Evolutionary conservation across 2,797 vertebrate genomes (phyloP).

Genomic region (Oreochromis mossambicus): DNA sequence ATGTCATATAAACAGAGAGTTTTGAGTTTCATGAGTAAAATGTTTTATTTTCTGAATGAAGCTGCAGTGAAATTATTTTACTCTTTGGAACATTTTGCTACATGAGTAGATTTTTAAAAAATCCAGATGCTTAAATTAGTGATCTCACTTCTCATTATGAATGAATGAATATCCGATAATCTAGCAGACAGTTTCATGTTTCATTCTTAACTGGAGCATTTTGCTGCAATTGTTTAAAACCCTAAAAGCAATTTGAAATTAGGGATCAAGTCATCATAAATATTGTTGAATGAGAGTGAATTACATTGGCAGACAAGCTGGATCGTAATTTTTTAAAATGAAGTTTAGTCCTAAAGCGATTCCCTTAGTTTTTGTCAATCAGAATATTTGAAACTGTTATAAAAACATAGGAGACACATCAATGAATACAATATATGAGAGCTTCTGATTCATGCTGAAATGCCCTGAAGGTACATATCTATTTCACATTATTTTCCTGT

Average conservation of each 20-base stretch:
- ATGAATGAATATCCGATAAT: background rate
- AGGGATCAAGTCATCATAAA: background rate
- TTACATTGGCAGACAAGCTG: background rate
- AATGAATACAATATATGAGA: background rate
- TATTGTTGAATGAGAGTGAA: background rate
- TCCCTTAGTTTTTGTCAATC: background rate
- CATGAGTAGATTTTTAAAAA: background rate
- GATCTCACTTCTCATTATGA: background rate
- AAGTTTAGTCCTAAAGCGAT: background rate
- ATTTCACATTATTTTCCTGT: fast-evolving
- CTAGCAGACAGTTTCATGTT: background rate
- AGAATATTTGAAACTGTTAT: background rate
- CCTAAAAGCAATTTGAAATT: background rate
- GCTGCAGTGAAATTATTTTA: background rate
- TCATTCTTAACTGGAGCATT: background rate
- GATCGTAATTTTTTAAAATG: background rate
- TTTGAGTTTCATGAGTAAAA: background rate
- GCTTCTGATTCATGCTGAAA: background rate
- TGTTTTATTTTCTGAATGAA: background rate
- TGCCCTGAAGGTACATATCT: background rate
- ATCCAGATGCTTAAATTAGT: background rate
- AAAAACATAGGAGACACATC: background rate
- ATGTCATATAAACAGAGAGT: background rate
- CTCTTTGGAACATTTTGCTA: background rate
- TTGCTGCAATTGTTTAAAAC: background rate